These are phyloP conservation scores for Cephalopachus bancanus DNA, from an alignment of 2,797 vertebrate species.

Conservation along the genomic window DNA sequence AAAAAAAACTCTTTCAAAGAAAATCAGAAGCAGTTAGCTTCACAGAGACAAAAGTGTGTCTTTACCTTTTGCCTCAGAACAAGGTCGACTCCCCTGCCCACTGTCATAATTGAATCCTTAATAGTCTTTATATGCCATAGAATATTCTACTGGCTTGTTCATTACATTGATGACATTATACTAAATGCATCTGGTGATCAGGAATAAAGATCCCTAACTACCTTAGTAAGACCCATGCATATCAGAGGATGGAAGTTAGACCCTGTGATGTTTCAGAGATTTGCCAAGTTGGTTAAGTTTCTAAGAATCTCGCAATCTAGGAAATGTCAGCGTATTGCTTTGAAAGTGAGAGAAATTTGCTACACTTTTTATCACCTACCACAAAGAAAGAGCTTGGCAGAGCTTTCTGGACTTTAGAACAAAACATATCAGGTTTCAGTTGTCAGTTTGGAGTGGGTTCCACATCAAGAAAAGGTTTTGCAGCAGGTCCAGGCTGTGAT, in stretches of 20 bases:
- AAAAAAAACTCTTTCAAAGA: background rate
- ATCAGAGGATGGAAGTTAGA: background rate
- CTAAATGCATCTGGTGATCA: background rate
- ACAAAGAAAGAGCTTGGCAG: background rate
- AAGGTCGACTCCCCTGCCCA: background rate
- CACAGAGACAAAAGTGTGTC: background rate
- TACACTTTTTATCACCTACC: background rate
- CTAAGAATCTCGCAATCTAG: background rate
- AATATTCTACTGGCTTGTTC: background rate
- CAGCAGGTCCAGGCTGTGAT: background rate
- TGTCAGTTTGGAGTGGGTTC: background rate
- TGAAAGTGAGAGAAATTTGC: background rate
- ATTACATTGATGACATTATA: background rate
- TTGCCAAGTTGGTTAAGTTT: background rate
- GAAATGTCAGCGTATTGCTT: background rate
- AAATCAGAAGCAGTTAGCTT: conserved; percentile 12
- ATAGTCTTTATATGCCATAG: background rate
- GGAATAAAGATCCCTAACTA: background rate
- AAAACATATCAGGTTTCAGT: background rate
- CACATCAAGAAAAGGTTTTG: background rate
- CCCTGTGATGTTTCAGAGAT: background rate
- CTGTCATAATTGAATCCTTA: background rate
- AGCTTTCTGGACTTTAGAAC: background rate
- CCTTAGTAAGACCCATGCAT: background rate
- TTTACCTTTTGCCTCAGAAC: background rate